A percentile compares a stretch with the other conserved stretches of the same genome.
Conservation (phyloP, 1,140 invertebrate genomes). For the Galleria mellonella region DNA sequence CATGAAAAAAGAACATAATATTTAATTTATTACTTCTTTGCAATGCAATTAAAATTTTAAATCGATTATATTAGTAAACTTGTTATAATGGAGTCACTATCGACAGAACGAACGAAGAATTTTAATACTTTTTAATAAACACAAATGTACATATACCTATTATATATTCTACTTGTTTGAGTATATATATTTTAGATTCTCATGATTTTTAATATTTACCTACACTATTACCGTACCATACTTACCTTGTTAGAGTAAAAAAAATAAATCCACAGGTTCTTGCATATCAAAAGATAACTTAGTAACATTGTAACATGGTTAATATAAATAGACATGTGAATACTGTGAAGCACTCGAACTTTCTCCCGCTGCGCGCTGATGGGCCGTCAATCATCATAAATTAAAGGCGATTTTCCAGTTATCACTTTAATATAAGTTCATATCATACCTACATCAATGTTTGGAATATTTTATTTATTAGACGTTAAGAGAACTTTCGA, state of each 20-base stretch:
- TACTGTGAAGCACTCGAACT: conserved; percentile 54
- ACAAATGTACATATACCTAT: no score
- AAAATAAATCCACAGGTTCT: conserved; percentile 2
- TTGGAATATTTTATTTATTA: conserved; percentile 14
- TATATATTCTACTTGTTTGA: no score
- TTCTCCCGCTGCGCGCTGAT: conserved; percentile 46
- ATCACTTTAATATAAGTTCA: conserved; percentile 30
- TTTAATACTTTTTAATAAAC: no score
- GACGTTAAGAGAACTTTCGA: not conserved
- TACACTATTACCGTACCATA: not conserved
- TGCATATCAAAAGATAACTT: conserved; percentile 17
- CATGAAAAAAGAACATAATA: no score
- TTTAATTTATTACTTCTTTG: no score
- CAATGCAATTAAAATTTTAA: no score
- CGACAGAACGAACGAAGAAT: no score
- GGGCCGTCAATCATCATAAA: conserved; percentile 55
- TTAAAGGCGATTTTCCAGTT: conserved; percentile 48
- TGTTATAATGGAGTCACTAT: no score
- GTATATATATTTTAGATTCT: no score
- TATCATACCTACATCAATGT: conserved; percentile 3
- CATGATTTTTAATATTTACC: no score
- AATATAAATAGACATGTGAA: conserved; percentile 49
- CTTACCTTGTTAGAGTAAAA: not conserved
- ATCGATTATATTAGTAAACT: no score
- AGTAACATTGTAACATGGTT: conserved; percentile 25